A percentile compares a stretch with the other conserved stretches of the same genome.
phyloP scores from a whole-genome alignment of 53 echinoderm and acorn worm species.

The Temnopleurus reevesii region DNA sequence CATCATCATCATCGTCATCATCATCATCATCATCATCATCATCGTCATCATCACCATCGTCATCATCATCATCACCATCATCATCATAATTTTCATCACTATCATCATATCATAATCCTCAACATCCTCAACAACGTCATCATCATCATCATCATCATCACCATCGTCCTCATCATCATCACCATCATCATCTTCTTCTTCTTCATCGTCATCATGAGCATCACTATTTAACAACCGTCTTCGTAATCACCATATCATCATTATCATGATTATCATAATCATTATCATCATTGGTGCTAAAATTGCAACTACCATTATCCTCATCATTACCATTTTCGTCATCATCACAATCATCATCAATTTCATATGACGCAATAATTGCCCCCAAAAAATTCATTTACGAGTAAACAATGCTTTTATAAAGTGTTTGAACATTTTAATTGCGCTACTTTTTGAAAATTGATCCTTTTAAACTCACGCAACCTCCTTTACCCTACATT shows the following conservation, averaged over 20 bases:
- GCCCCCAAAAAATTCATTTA: no score
- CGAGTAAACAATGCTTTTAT: no score
- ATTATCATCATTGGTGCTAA: neutral
- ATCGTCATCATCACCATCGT: neutral
- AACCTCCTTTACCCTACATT: no score
- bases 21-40: neutral
- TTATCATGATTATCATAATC: neutral
- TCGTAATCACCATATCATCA: no score
- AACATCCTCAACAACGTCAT: neutral
- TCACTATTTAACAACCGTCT: no score
- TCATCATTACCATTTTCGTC: neutral
- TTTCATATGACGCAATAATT: no score
- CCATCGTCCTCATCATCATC: neutral
- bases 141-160: no score
- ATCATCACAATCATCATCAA: neutral
- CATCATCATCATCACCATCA: slow-evolving; percentile 11
- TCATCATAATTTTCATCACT: neutral
- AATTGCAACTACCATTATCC: neutral
- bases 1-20: slow-evolving; percentile 22
- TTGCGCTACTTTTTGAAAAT: no score
- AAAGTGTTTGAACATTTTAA: no score
- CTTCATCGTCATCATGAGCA: no score
- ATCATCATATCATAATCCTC: neutral
- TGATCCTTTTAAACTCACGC: no score
- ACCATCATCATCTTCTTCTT: no score